Evolutionary conservation across 2,797 vertebrate species (phyloP), one percentile per base, ranked within the genome.

Genomic region (Labroides dimidiatus): DNA sequence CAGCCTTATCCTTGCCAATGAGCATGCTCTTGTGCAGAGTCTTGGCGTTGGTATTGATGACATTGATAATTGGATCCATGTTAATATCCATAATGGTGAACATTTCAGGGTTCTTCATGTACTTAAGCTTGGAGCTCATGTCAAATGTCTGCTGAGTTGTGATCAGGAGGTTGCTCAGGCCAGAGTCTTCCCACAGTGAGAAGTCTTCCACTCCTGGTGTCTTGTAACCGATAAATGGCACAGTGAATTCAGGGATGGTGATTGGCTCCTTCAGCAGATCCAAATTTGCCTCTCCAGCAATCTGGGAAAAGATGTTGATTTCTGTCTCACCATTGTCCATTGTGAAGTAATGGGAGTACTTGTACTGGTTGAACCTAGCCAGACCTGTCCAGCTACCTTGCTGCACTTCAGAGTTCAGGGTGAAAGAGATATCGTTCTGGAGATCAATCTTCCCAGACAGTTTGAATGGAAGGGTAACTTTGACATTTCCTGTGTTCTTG

Each of bases 281-380:
- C 81, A 99, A 89, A 64, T 96, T 95, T 74, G 96, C 95, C 69
- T 97, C 95, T 81, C 96, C 96, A 74, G 94, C 95, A 75, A 97
- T 93, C 84, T 87, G 92, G 0, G 95, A 44, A 24, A 70, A 68
- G 37, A 93, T 75, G 51, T 84, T 92, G 12, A 95, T 93, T 88
- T 91, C 95, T 47, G 87, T 93, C 36, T 95, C 93, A 45, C 87
- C 91, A 72, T 95, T 97, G 42, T 89, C 90, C 85, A 95, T 88
- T 60, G 86, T 92, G 27, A 97, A 91, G 42, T 86, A 92, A 78
- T 98, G 96, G 69, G 84, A 93, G 72, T 97, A 97, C 77, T 95
- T 97, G 87, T 97, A 96, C 72, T 99, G 96, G 84, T 99, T 98
- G 90, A 96, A 96, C 77, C 94, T 94, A 21, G 94, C 93, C 68